Conservation (phyloP, 2,888 invertebrate species). For the Nephrotoma flavescens region DNA sequence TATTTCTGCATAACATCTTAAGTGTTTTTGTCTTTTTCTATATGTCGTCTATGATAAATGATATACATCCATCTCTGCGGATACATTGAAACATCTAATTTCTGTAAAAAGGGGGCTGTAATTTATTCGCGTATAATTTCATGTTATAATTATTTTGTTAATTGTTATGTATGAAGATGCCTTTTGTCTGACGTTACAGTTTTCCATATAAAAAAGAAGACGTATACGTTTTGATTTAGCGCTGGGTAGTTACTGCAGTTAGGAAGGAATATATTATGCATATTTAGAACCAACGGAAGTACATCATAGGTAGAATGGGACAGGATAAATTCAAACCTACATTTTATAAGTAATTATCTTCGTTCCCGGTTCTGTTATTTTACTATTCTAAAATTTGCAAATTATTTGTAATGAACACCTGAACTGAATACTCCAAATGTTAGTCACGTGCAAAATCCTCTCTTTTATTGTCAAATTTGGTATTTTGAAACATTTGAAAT, state of each 20-base stretch:
- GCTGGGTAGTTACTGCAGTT: too few species aligned
- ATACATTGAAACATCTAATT: not conserved
- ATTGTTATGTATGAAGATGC: not conserved
- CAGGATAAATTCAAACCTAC: not conserved
- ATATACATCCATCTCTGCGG: not conserved
- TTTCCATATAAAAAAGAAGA: not conserved
- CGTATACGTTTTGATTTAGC: too few species aligned
- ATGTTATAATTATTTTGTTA: not conserved
- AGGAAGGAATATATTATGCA: not conserved
- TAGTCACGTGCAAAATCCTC: too few species aligned
- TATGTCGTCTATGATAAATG: not conserved
- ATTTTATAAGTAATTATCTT: not conserved
- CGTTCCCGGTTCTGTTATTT: not conserved
- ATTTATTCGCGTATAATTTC: not conserved
- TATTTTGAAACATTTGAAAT: not conserved
- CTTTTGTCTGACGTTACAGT: not conserved
- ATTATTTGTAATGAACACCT: not conserved
- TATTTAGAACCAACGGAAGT: not conserved
- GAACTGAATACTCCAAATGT: not conserved
- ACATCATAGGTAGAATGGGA: not conserved
- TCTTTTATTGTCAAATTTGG: not conserved
- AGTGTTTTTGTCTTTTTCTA: not conserved
- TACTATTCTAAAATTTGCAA: not conserved
- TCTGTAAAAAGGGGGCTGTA: not conserved
- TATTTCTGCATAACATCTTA: not conserved